Conservation (phyloP, 2,888 invertebrate genomes). For the Sympetrum striolatum region DNA sequence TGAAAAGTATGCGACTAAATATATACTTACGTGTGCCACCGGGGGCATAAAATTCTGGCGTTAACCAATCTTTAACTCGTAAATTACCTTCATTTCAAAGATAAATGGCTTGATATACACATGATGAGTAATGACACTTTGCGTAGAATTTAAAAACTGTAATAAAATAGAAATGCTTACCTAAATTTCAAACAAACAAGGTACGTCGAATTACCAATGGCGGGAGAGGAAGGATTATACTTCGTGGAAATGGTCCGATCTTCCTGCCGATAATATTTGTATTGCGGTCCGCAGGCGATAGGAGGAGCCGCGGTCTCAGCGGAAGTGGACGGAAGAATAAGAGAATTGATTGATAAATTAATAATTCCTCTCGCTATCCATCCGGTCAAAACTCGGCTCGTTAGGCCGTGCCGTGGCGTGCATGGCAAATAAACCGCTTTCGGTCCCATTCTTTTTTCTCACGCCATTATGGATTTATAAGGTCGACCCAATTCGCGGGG, state of each 20-base stretch:
- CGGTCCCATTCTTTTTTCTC: neutral
- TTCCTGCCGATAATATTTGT: neutral
- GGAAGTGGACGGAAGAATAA: neutral
- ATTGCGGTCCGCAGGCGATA: neutral
- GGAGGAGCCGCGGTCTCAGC: neutral
- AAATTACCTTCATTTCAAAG: too few species aligned
- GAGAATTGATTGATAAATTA: neutral
- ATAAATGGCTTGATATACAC: too few species aligned
- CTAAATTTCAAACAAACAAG: too few species aligned
- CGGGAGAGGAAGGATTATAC: neutral
- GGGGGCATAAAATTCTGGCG: too few species aligned
- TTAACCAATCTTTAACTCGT: too few species aligned
- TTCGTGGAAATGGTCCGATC: neutral
- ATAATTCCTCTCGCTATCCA: neutral
- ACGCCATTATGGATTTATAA: conserved; percentile 9
- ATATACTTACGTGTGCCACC: too few species aligned
- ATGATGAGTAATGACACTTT: too few species aligned
- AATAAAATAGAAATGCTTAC: too few species aligned
- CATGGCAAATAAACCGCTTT: neutral
- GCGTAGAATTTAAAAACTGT: too few species aligned
- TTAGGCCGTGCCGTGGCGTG: neutral
- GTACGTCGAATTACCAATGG: too few species aligned
- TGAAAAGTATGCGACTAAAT: too few species aligned
- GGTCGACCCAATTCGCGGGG: conserved; percentile 22
- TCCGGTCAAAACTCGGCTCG: neutral